Conservation (phyloP, 2,113 vertebrate species). For the Gallinago jamesoni region DNA sequence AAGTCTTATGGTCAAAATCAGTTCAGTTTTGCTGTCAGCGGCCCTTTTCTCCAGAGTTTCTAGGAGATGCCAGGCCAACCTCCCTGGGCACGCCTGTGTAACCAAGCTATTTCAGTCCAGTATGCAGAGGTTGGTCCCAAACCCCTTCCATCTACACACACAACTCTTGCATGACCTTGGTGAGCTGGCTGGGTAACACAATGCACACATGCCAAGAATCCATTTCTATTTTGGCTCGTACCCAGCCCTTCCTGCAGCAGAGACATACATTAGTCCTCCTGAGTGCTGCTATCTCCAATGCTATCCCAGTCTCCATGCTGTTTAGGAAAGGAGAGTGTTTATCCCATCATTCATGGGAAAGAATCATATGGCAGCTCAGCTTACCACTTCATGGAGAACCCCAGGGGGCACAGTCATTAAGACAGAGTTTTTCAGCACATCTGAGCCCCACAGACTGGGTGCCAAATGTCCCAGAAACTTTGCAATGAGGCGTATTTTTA, state of each 20-base stretch:
- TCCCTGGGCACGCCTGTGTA: fast-evolving
- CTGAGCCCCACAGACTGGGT: background rate
- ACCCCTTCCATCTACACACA: background rate
- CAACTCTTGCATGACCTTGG: background rate
- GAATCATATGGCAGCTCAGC: background rate
- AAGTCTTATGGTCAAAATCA: background rate
- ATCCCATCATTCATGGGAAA: background rate
- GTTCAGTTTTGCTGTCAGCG: background rate
- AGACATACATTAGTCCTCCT: background rate
- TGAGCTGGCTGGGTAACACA: background rate
- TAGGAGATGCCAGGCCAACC: background rate
- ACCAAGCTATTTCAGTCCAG: background rate
- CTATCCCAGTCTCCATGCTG: background rate
- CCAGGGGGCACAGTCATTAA: background rate
- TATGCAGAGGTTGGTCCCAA: background rate
- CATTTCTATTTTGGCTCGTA: background rate
- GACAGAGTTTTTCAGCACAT: background rate
- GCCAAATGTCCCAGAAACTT: background rate
- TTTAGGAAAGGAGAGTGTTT: background rate
- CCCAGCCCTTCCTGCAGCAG: background rate
- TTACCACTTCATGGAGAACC: background rate
- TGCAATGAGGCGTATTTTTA: background rate
- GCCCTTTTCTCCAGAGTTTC: background rate
- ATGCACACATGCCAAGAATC: background rate
- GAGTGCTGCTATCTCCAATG: background rate